Conservation (phyloP, 1,140 invertebrate genomes). For the Drosophila willistoni region DNA sequence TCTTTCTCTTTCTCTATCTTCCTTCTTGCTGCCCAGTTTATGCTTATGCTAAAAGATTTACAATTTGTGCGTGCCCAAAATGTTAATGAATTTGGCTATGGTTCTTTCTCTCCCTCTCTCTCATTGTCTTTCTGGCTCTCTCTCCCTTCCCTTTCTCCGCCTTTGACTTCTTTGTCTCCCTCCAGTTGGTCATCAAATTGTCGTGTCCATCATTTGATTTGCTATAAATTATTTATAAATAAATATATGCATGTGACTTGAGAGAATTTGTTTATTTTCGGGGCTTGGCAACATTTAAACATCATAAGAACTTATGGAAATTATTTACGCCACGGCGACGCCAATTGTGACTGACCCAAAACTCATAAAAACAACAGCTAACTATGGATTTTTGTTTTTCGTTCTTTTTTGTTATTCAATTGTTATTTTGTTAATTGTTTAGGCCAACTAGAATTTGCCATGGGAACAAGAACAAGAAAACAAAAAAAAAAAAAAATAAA, state of each 20-base stretch:
- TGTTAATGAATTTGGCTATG: slow-evolving; percentile 78
- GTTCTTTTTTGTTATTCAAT: slow-evolving; percentile 38
- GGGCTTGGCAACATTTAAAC: slow-evolving; percentile 27
- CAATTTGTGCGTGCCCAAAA: slow-evolving; percentile 79
- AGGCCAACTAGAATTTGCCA: slow-evolving; percentile 73
- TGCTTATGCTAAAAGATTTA: slow-evolving; percentile 79
- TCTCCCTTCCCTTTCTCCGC: neutral
- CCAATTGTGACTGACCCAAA: slow-evolving; percentile 74
- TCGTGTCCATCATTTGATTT: slow-evolving; percentile 55
- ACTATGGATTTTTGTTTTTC: slow-evolving; percentile 9
- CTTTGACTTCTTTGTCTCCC: neutral
- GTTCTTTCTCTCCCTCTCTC: slow-evolving; percentile 26
- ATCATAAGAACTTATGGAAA: slow-evolving; percentile 41
- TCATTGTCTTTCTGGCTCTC: neutral
- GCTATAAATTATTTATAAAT: slow-evolving; percentile 64
- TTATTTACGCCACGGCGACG: slow-evolving; percentile 68
- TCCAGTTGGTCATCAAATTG: slow-evolving; percentile 1
- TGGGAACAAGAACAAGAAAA: slow-evolving; percentile 51
- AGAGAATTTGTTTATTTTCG: slow-evolving; percentile 6
- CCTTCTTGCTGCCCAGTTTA: slow-evolving; percentile 32
- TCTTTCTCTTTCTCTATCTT: neutral
- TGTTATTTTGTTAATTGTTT: slow-evolving; percentile 67
- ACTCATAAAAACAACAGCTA: slow-evolving; percentile 33
- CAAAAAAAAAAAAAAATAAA: too few species aligned
- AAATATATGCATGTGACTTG: slow-evolving; percentile 50